These are phyloP conservation scores for Drosophila suzukii DNA, from an alignment of 1,140 invertebrate species.

Conservation along the genomic window DNA sequence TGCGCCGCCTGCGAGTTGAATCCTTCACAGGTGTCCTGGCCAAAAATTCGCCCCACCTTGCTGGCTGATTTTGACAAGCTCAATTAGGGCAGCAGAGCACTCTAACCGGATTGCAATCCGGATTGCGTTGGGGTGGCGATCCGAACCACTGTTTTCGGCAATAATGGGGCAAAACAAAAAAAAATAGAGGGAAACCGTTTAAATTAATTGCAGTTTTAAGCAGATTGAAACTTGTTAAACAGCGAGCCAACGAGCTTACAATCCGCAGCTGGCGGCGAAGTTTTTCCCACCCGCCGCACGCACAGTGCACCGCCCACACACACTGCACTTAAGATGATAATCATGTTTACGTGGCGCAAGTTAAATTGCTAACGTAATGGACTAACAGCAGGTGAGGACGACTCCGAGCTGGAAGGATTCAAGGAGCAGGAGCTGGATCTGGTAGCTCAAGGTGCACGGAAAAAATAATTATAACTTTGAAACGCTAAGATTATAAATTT, in stretches of 20 bases:
- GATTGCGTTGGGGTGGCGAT: constrained; percentile 17
- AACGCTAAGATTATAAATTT: background rate
- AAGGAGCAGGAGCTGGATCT: constrained; percentile 27
- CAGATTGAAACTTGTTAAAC: constrained; percentile 76
- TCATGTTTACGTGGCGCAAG: constrained; percentile 82
- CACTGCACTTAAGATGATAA: constrained; percentile 81
- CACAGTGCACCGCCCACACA: constrained; percentile 33
- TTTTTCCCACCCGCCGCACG: constrained; percentile 46
- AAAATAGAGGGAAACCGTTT: constrained; percentile 49
- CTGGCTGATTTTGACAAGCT: constrained; percentile 70
- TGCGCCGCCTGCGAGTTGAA: constrained; percentile 5
- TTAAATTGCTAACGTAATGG: constrained; percentile 82
- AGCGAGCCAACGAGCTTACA: constrained; percentile 43
- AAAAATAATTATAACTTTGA: background rate
- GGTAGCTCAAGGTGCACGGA: background rate
- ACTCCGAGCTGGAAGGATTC: constrained; percentile 26
- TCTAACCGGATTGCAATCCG: constrained; percentile 49
- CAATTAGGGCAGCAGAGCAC: constrained; percentile 60
- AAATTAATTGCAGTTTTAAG: constrained; percentile 80
- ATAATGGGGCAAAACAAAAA: constrained; percentile 45
- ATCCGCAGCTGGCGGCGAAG: constrained; percentile 46
- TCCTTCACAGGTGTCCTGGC: constrained; percentile 29
- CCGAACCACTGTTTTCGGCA: constrained; percentile 29
- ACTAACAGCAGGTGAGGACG: constrained; percentile 75
- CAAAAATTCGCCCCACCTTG: constrained; percentile 3